Base-by-base conservation (phyloP, 2,888 invertebrate species). In the Smittia sp. region DNA sequence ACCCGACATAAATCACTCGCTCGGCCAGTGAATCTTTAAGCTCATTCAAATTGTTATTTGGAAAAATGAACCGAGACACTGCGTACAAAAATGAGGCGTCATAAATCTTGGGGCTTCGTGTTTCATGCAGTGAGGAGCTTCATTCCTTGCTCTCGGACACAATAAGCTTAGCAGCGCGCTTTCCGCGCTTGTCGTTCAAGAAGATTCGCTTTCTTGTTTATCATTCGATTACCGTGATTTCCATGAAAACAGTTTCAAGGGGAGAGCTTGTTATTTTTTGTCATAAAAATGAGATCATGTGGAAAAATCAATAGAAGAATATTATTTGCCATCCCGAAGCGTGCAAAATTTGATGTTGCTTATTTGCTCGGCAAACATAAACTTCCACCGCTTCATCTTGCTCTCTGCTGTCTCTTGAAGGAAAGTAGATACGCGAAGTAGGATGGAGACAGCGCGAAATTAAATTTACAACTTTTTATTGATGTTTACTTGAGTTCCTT, bases 231-330 rank as follows among this genome's bases (percentile, higher is more conserved):
- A 46, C 46, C 46, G 46, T 15, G 46, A 46, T 46, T 46, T 46
- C 15, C 46, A 46, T 46, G 15, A 46, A 58, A 22, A 58, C 20
- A 22, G 20, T 58, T 7, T 20, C 13, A 18, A 58, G 22, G 58
- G 22, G 63, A 63, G 22, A 63, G 41, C 66, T 39, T 67, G 20
- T 67, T 67, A 41, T 18, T 68, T 25, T 68, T 41, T 24, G 52
- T 54, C 52, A 58, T 32, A 32, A 46, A 58, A 72, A 72, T 38
- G 38, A 72, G 62, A 72, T 72, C 72, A 72, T 72, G 72, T 39
- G 58, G 72, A 72, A 72, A 72, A 72, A 72, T 72, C 72, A 62
- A 72, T 72, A 62, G 39, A 72, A 27, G 20, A 24, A 65, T 32
- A 24, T 65, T 65, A 46, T 58, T 58, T 58, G 58, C 58, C 22